phyloP scores from a whole-genome alignment of 2,888 invertebrate species.

The Conchocele bisecta region DNA sequence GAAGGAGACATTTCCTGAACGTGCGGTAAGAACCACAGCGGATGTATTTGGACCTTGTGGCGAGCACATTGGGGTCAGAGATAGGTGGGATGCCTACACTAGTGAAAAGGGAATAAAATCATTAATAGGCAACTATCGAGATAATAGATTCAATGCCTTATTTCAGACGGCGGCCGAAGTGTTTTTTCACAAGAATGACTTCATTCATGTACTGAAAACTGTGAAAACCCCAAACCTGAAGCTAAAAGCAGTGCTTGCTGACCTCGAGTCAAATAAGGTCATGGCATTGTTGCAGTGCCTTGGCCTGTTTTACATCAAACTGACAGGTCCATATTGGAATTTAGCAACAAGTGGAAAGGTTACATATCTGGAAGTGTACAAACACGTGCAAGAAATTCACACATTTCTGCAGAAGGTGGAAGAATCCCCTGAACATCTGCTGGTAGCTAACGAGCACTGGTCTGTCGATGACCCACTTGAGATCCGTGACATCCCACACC shows the following conservation, averaged over 20 bases:
- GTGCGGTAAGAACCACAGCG: conserved; percentile 15
- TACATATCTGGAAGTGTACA: conserved; percentile 33
- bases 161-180: conserved; percentile 47
- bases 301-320: conserved; percentile 24
- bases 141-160: conserved; percentile 44
- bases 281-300: conserved; percentile 19
- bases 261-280: conserved; percentile 14
- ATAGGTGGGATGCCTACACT: conserved; percentile 29
- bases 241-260: conserved; percentile 20
- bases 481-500: not conserved
- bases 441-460: not conserved
- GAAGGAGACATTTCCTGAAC: conserved; percentile 11
- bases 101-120: conserved; percentile 16
- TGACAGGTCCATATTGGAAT: conserved; percentile 49
- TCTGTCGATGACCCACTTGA: not conserved
- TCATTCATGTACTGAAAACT: conserved; percentile 5
- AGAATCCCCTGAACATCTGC: not conserved
- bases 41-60: conserved; percentile 33
- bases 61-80: conserved; percentile 30
- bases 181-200: conserved; percentile 20
- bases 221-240: conserved; percentile 28
- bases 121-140: conserved; percentile 35
- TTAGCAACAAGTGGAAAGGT: conserved; percentile 9
- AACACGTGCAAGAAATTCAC: not conserved
- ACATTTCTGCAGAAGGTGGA: conserved; percentile 1